Conservation (phyloP, 1,140 invertebrate genomes). For the Copidosoma floridanum region DNA sequence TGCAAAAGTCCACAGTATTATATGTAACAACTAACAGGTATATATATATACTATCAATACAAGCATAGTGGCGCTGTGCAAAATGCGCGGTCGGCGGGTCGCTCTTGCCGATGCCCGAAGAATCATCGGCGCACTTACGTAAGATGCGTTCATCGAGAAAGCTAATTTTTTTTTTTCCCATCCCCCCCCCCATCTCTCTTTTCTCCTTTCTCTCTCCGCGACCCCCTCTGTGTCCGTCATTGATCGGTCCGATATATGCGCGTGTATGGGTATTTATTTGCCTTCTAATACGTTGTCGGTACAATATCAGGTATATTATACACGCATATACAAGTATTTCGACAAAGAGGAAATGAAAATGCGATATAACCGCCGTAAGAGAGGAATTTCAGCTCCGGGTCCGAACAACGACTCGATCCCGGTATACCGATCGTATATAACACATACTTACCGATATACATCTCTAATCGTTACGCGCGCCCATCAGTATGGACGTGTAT, state of each 20-base stretch:
- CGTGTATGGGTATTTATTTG: not conserved
- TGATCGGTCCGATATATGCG: not conserved
- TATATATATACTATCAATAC: too few species aligned
- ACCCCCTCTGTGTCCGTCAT: not conserved
- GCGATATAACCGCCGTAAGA: too few species aligned
- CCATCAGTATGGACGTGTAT: too few species aligned
- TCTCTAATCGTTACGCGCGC: conserved; percentile 8
- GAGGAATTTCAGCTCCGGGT: not conserved
- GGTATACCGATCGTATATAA: not conserved
- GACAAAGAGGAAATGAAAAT: not conserved
- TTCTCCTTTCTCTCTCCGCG: not conserved
- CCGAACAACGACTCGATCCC: not conserved
- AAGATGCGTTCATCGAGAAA: conserved; percentile 7
- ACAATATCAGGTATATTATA: too few species aligned
- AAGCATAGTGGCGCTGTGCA: too few species aligned
- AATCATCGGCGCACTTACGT: conserved; percentile 27
- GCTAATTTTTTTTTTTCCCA: not conserved
- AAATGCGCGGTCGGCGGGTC: too few species aligned
- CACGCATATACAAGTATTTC: too few species aligned
- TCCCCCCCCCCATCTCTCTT: too few species aligned
- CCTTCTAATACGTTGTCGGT: not conserved
- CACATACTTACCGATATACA: conserved; percentile 1
- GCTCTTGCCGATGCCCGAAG: too few species aligned
- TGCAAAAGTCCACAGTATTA: conserved; percentile 24
- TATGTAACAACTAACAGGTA: conserved; percentile 26